Conservation (phyloP, 2,888 invertebrate genomes). For the Lasioglossum morio region DNA sequence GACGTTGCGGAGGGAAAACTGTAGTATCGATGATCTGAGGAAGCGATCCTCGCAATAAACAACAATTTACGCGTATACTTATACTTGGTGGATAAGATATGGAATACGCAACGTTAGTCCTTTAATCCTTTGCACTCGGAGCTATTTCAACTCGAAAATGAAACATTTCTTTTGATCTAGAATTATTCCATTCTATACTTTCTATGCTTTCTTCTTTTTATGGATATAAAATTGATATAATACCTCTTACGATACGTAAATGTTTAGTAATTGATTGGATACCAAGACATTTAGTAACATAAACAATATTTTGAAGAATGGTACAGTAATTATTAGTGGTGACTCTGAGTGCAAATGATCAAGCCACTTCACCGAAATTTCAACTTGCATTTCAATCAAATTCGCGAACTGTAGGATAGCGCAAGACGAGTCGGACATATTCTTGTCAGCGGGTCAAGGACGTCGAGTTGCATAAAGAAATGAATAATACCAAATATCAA, state of each 20-base stretch:
- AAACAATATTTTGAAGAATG: no score
- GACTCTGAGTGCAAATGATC: no score
- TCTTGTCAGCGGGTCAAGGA: not conserved
- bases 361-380: not conserved
- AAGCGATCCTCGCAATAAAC: constrained; percentile 2
- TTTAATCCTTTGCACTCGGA: no score
- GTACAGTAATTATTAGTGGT: no score
- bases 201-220: no score
- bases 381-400: not conserved
- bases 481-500: not conserved
- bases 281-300: no score
- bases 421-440: not conserved
- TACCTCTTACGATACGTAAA: no score
- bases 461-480: not conserved
- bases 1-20: not conserved
- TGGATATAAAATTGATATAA: no score
- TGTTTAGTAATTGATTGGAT: no score
- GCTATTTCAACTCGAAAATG: no score
- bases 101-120: not conserved
- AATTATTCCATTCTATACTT: no score
- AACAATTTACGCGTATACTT: not conserved
- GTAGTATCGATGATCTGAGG: not conserved
- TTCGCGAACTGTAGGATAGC: not conserved
- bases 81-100: constrained; percentile 4
- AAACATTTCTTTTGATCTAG: no score